Evolutionary conservation across 2,888 invertebrate species (phyloP), one percentile per base, ranked within the genome.

Genomic region (Archips crataeganus): DNA sequence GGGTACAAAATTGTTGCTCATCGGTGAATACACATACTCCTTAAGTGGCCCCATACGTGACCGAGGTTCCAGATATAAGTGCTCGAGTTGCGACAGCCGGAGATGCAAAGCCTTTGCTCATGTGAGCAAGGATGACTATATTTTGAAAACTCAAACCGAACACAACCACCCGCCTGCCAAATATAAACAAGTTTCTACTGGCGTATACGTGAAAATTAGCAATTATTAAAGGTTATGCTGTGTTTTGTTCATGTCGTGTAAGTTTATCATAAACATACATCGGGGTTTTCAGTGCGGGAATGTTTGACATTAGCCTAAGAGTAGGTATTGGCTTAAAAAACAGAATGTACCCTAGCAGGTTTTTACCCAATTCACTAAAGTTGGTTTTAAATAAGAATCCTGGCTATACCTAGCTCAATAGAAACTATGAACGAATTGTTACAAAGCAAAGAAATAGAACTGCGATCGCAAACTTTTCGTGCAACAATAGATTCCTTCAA

Each of bases 51-150:
- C 34, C 0, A 67, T 78, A 2, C 59, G 77, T 6, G 63, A 75
- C 9, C 79, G 79, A 2, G 81, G 79, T 5, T 78, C 74, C 42
- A 75, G 82, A 8, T 83, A 83, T 61, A 77, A 68, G 0, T 86
- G 84, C 67, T 82, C 82, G 6, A 79, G 77, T 59, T 71, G 73
- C 13, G 71, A 72, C 23, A 79, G 78, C 39, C 80, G 78, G 59
- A 75, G 77, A 0, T 85, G 86, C 70, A 82, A 79, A 57, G 82
- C 85, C 0, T 80, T 77, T 61, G 78, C 82, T 11, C 79, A 81
- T 32, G 77, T 84, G 4, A 77, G 75, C 54, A 77, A 74, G 11
- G 76, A 82, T 36, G 75, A 81, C 47, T 36, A 75, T 5, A 81
- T 84, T 15, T 42, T 78, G 1, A 74, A 75, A 10, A 75, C 60